Evolutionary conservation across 1,140 invertebrate species (phyloP).

Genomic region (Dendroctonus ponderosae): DNA sequence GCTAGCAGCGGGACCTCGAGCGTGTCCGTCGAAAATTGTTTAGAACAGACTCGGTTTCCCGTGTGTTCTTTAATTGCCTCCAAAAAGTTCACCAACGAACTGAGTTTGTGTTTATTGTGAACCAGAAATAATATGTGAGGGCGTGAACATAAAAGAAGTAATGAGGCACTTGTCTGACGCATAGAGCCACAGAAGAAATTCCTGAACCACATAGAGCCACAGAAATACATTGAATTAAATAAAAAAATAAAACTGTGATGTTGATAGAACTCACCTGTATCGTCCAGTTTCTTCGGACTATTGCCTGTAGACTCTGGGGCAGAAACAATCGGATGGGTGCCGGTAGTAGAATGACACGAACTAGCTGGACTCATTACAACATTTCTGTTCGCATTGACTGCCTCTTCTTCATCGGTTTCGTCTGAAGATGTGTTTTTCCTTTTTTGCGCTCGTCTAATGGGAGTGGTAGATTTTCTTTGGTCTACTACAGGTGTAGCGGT

Average conservation of each 20-base stretch:
- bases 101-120: too few species aligned
- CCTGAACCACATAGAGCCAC: too few species aligned
- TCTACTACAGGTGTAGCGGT: slow-evolving; percentile 31
- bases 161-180: too few species aligned
- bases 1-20: too few species aligned
- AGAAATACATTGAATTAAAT: too few species aligned
- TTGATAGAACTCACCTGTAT: slow-evolving; percentile 29
- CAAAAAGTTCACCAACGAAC: neutral
- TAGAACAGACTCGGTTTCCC: too few species aligned
- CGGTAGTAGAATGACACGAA: slow-evolving; percentile 54
- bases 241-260: too few species aligned
- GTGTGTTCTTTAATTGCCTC: neutral
- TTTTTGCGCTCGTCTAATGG: slow-evolving; percentile 53
- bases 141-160: too few species aligned
- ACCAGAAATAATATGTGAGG: too few species aligned
- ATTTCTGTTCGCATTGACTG: slow-evolving; percentile 48
- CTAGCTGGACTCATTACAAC: slow-evolving; percentile 62
- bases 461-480: slow-evolving; percentile 43
- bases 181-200: too few species aligned
- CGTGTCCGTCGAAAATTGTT: too few species aligned
- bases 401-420: slow-evolving; percentile 59
- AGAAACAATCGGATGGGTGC: slow-evolving; percentile 49
- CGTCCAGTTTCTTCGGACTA: slow-evolving; percentile 53
- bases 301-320: slow-evolving; percentile 46
- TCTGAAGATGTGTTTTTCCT: slow-evolving; percentile 60